phyloP scores from a whole-genome alignment of 2,797 vertebrate species.

The Sebastes umbrosus region DNA sequence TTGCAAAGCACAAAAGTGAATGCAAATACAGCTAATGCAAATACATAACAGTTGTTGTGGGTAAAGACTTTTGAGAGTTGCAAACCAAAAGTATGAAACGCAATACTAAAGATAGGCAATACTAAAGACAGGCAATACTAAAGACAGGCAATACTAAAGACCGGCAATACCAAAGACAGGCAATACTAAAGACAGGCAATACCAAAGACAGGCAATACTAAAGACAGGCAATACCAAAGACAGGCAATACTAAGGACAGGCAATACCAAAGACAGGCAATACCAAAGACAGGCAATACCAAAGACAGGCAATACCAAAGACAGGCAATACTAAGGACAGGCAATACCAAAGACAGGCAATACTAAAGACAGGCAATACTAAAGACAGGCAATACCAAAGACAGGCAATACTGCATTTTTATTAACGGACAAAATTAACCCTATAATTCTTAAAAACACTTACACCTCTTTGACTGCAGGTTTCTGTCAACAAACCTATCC shows the following conservation, averaged over 20 bases:
- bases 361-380: rapidly evolving
- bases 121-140: rapidly evolving
- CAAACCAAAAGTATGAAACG: too few species aligned
- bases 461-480: too few species aligned
- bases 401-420: too few species aligned
- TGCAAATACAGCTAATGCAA: not conserved
- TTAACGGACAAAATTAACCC: too few species aligned
- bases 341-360: rapidly evolving
- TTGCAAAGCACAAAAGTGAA: not conserved
- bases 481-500: too few species aligned
- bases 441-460: too few species aligned
- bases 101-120: too few species aligned
- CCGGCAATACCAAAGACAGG: rapidly evolving
- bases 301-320: too few species aligned
- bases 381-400: too few species aligned
- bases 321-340: rapidly evolving
- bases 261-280: too few species aligned
- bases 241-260: rapidly evolving
- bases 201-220: rapidly evolving
- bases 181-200: rapidly evolving
- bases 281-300: rapidly evolving
- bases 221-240: too few species aligned
- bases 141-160: too few species aligned
- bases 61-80: not conserved
- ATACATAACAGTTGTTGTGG: not conserved